Evolutionary conservation across 2,113 vertebrate species (phyloP), one percentile per base, ranked within the genome.

Genomic region (sheep (Ovis aries)): DNA sequence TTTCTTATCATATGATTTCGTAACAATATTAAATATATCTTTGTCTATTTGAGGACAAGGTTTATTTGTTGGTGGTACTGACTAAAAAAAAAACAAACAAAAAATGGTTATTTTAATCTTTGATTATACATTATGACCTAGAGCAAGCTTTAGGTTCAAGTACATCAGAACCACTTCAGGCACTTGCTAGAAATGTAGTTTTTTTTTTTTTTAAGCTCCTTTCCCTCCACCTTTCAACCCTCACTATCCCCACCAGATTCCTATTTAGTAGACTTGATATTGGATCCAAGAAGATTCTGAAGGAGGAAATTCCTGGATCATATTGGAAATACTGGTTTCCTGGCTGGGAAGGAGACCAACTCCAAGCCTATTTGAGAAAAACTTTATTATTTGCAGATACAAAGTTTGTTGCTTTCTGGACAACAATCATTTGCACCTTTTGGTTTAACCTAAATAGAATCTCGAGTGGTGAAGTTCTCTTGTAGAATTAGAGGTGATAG

Each of bases 361-460:
- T 55, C 21, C 10, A 50, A 62, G 36, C 5, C 21, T 36, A 5
- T 71, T 50, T 36, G 53, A 90, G 83, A 91, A 98, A 84, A 90
- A 15, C 53, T 31, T 87, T 6, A 88, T 95, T 94, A 91, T 95
- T 95, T 94, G n/a, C 48, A 91, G 55, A 33, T 94, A 48, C 55
- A 89, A 57, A 83, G 10, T 43, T 62, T 50, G 29, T 97, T 36
- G 60, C 7, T 91, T 95, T 90, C 84, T 96, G 84, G 55, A 92
- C 16, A 74, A 29, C 11, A 53, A 33, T 71, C 36, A 59, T 67
- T 89, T 93, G 86, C 40, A 77, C 13, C 60, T 77, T 96, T 88
- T 90, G 15, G 78, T 96, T 91, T 31, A 74, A 52, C 19, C 2
- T 92, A 52, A 77, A 50, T 12, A 40, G 62, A 91, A 57, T 90